These are phyloP conservation scores for Chiloscyllium plagiosum DNA, from an alignment of 2,113 vertebrate genomes.

Conservation along the genomic window DNA sequence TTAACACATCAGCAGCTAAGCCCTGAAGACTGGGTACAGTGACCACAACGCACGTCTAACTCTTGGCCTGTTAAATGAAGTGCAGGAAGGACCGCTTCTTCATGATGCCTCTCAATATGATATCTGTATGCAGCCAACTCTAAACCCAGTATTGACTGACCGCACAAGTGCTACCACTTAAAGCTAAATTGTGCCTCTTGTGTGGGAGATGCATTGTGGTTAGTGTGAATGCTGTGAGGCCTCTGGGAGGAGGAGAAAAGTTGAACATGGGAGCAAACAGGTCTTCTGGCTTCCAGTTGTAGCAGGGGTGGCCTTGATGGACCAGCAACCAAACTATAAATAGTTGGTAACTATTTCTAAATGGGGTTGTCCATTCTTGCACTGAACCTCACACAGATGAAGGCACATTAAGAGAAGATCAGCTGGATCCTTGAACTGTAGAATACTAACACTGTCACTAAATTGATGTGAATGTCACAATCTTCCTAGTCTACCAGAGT, in stretches of 20 bases:
- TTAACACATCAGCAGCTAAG: not conserved
- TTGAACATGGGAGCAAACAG: not conserved
- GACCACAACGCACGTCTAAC: not conserved
- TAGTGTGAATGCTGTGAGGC: not conserved
- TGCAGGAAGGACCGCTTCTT: not conserved
- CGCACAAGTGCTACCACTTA: not conserved
- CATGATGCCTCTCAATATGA: not conserved
- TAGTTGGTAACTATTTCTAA: not conserved
- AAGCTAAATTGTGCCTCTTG: not conserved
- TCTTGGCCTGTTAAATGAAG: not conserved
- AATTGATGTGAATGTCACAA: too few species aligned
- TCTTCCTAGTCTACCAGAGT: too few species aligned
- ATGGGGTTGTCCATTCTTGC: not conserved
- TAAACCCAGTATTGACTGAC: not conserved
- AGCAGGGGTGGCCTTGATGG: not conserved
- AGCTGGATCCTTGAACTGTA: not conserved
- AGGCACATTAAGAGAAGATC: too few species aligned
- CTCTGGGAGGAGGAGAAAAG: not conserved
- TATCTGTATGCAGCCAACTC: not conserved
- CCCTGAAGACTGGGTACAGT: not conserved
- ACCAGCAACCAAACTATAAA: not conserved
- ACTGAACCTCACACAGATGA: too few species aligned
- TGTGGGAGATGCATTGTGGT: not conserved
- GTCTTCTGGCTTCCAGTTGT: not conserved
- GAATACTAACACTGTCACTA: not conserved